Conservation (phyloP, 2,888 invertebrate genomes). For the Lasius platythorax region DNA sequence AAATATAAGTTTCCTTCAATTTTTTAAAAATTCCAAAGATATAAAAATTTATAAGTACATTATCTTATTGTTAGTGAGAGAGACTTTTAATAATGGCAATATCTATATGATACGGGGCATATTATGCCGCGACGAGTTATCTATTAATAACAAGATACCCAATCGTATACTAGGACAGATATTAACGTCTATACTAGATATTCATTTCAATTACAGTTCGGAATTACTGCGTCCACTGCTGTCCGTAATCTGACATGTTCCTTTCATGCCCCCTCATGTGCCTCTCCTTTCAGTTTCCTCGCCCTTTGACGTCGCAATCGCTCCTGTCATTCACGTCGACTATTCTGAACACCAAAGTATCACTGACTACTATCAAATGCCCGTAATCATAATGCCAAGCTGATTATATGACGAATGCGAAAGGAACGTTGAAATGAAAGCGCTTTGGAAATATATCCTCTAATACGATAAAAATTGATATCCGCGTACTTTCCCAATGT, state of each 20-base stretch:
- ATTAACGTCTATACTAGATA: background rate
- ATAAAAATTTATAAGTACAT: background rate
- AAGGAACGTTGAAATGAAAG: slow-evolving; percentile 3
- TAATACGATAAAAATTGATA: slow-evolving; percentile 22
- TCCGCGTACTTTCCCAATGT: background rate
- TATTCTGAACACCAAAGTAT: slow-evolving; percentile 31
- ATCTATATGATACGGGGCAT: background rate
- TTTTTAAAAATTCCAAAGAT: background rate
- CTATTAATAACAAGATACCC: background rate
- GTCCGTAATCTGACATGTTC: slow-evolving; percentile 47
- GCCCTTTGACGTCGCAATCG: slow-evolving; percentile 47
- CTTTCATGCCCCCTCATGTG: slow-evolving; percentile 31
- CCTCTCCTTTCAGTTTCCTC: slow-evolving; percentile 29
- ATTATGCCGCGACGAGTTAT: background rate
- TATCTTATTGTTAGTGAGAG: background rate
- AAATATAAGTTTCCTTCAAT: background rate
- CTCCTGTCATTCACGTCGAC: slow-evolving; percentile 39
- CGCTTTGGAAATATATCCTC: slow-evolving; percentile 5
- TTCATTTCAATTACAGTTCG: slow-evolving; percentile 29
- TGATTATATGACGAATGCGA: slow-evolving; percentile 33
- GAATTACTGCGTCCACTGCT: slow-evolving; percentile 24
- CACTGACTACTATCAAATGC: slow-evolving; percentile 37
- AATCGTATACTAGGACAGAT: background rate
- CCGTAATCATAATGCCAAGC: slow-evolving; percentile 46
- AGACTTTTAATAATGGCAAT: background rate